Conservation (phyloP, 2,797 vertebrate genomes). For the Eutrigla gurnardus region DNA sequence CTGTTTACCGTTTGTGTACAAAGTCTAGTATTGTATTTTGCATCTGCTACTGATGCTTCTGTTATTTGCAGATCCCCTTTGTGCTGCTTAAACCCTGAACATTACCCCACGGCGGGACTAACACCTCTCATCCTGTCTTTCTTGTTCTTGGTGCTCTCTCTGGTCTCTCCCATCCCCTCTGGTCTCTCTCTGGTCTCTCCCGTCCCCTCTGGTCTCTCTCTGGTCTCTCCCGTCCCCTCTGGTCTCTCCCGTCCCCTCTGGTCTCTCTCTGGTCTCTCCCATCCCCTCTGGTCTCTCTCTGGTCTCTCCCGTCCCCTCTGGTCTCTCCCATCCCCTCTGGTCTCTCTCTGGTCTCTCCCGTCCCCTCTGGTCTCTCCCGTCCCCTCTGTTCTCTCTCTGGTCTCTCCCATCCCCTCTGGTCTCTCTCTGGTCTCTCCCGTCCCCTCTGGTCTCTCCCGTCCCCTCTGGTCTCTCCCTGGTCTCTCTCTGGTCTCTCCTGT, state of each 20-base stretch:
- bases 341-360: background rate
- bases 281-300: slow-evolving; percentile 1
- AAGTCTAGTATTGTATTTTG: too few relatives aligned
- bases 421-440: background rate
- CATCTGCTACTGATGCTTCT: too few relatives aligned
- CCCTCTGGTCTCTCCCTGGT: background rate
- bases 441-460: too few relatives aligned
- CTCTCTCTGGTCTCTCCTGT: background rate
- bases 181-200: too few relatives aligned
- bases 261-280: background rate
- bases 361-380: background rate
- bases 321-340: background rate
- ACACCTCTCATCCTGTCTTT: too few relatives aligned
- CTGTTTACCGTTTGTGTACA: background rate
- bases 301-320: background rate
- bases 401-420: background rate
- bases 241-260: background rate
- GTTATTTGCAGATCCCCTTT: too few relatives aligned
- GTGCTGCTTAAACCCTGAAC: too few relatives aligned
- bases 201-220: background rate
- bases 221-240: background rate
- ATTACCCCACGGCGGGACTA: too few relatives aligned
- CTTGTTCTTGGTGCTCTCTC: too few relatives aligned
- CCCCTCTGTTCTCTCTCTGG: too few relatives aligned
- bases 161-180: background rate